Evolutionary conservation across 2,888 invertebrate species (phyloP).

Genomic region (Rosalia funebris): DNA sequence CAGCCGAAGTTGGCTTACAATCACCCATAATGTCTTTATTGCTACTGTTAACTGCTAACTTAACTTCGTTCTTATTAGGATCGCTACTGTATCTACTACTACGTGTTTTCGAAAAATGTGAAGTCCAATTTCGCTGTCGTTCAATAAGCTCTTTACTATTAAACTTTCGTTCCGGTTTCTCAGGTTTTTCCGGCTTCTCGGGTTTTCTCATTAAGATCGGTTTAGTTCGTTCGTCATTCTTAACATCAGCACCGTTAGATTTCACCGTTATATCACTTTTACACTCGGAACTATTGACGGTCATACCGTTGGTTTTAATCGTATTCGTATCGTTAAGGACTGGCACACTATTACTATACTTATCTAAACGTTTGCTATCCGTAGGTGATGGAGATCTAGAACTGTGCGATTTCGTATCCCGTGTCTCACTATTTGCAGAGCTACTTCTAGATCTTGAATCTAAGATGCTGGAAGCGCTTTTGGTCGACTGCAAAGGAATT

Average conservation of each 20-base stretch:
- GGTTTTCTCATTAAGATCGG: slow-evolving; percentile 61
- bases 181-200: slow-evolving; percentile 84
- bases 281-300: slow-evolving; percentile 29
- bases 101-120: slow-evolving; percentile 85
- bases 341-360: slow-evolving; percentile 67
- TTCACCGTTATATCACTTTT: slow-evolving; percentile 26
- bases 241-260: slow-evolving; percentile 43
- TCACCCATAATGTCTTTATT: slow-evolving; percentile 47
- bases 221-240: slow-evolving; percentile 48
- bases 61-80: slow-evolving; percentile 70
- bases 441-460: slow-evolving; percentile 72
- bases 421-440: slow-evolving; percentile 71
- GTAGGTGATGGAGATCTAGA: slow-evolving; percentile 65
- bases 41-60: slow-evolving; percentile 63
- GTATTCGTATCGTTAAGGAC: slow-evolving; percentile 60
- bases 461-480: slow-evolving; percentile 65
- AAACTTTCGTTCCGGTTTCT: slow-evolving; percentile 85
- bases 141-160: slow-evolving; percentile 88
- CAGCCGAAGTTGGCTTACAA: slow-evolving; percentile 53
- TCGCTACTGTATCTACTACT: slow-evolving; percentile 71
- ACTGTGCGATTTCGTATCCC: slow-evolving; percentile 51
- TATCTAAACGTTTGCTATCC: slow-evolving; percentile 64
- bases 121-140: slow-evolving; percentile 92
- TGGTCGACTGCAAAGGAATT: slow-evolving; percentile 60
- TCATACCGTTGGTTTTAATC: slow-evolving; percentile 53